Evolutionary conservation across 2,113 vertebrate species (phyloP), one percentile per base, ranked within the genome.

Genomic region (Sclerurus mexicanus): DNA sequence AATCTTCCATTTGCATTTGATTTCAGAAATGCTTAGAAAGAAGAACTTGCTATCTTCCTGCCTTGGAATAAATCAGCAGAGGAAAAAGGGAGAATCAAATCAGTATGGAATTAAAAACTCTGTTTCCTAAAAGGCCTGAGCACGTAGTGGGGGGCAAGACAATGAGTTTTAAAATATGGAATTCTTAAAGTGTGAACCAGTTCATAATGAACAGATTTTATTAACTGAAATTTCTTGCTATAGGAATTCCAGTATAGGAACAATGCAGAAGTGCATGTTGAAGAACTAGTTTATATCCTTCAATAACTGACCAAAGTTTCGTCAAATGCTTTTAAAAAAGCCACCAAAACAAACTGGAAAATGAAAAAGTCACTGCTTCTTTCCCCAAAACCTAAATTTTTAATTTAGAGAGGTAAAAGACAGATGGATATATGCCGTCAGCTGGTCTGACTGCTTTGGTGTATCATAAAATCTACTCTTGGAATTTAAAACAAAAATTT

Each of bases 181-280:
- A 73, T 62, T 78, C 40, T 49, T 7, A 30, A 66, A 23, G 30
- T 25, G 47, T 82, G 33, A 37, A 79, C 28, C 59, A 68, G 24
- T 44, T 69, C 6, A 5, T 47, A 40, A 37, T 55, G 67, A 56
- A 62, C 4, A 49, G 9, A 5, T 22, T 31, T 42, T 37, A n/a
- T 33, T n/a, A 79, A 49, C 4, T 50, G 9, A 42, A 52, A 50
- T 42, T 12, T 58, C 35, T 42, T 72, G 17, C n/a, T 22, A 31
- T 0, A 46, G 23, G 40, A 95, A 86, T 40, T 40, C 31, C 25
- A 82, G 20, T 35, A 53, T 3, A 75, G 24, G 16, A 53, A 62
- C 0, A 2, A 49, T 3, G 6, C 9, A 60, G 19, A 47, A 59
- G 20, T 50, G 14, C 7, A 20, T n/a, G 33, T 7, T 28, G n/a